phyloP scores from a whole-genome alignment of 2,113 vertebrate species.

The Murina feae region DNA sequence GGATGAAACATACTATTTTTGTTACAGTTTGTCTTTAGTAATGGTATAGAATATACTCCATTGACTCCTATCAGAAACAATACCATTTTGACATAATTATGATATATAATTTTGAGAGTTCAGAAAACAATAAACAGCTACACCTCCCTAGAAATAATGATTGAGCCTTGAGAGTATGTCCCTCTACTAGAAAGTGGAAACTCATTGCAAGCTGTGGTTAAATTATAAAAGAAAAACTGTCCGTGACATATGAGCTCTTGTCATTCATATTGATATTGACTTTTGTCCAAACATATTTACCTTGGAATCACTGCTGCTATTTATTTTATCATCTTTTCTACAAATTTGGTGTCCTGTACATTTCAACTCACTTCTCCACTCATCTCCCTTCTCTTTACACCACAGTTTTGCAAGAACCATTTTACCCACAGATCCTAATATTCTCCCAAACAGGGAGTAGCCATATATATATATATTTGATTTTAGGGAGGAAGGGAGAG shows the following conservation, averaged over 20 bases:
- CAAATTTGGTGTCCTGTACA: neutral
- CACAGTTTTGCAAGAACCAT: neutral
- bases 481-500: too few relatives aligned
- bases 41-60: neutral
- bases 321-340: slow-evolving; percentile 47
- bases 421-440: neutral
- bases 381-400: neutral
- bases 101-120: neutral
- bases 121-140: neutral
- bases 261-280: slow-evolving; percentile 37
- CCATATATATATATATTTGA: too few relatives aligned
- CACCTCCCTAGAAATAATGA: neutral
- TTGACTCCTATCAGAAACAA: neutral
- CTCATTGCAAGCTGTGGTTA: neutral
- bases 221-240: slow-evolving; percentile 41
- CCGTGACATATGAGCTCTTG: neutral
- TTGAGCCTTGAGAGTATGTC: neutral
- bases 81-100: neutral
- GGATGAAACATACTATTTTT: neutral
- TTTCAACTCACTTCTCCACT: slow-evolving; percentile 11
- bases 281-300: slow-evolving; percentile 42
- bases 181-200: neutral
- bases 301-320: slow-evolving; percentile 25
- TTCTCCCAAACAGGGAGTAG: neutral
- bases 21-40: neutral